Evolutionary conservation across 2,888 invertebrate species (phyloP), one percentile per base, ranked within the genome.

Genomic region (Eretmocerus hayati): DNA sequence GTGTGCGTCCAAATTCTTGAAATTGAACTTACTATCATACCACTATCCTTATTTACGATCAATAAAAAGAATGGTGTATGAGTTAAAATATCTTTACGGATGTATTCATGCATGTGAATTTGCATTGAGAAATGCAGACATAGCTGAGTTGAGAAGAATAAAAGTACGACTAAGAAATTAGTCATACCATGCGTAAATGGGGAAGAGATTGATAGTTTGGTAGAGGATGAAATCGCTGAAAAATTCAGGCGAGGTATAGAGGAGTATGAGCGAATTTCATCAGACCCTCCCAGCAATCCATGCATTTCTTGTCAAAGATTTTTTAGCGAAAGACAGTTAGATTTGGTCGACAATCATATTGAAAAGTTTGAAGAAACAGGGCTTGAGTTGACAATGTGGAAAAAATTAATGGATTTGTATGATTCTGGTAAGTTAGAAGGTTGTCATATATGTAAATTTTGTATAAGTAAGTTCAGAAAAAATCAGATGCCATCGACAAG

Each of bases 401-500:
- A 23, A 26, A 40, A 32, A 40, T 52, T 19, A 47, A 48, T 41
- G 20, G 47, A 16, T 41, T 15, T 41, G 19, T 33, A 53, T 37
- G 23, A 35, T 15, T 16, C 21, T 16, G 11, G 16, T 8, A 11
- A 32, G n/a, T 32, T 35, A 9, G 5, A 18, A 18, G 5, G 42
- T 11, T 21, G 40, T n/a, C 47, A 44, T 42, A 46, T 57, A 33
- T 56, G 55, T 35, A 13, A 40, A 20, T 51, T 43, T 47, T 56
- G 56, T 35, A 31, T 46, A 15, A 35, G 8, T 2, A 58, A 58
- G 31, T 56, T 63, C 21, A 26, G 48, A 23, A 38, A 47, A 16
- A 52, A 59, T 50, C 35, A 16, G 16, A 42, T 63, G 36, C 62
- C 62, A 35, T 52, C 59, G 4, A 58, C 50, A 9, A 62, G 59